phyloP scores from a whole-genome alignment of 2,888 invertebrate genomes.

The Bembecia ichneumoniformis region DNA sequence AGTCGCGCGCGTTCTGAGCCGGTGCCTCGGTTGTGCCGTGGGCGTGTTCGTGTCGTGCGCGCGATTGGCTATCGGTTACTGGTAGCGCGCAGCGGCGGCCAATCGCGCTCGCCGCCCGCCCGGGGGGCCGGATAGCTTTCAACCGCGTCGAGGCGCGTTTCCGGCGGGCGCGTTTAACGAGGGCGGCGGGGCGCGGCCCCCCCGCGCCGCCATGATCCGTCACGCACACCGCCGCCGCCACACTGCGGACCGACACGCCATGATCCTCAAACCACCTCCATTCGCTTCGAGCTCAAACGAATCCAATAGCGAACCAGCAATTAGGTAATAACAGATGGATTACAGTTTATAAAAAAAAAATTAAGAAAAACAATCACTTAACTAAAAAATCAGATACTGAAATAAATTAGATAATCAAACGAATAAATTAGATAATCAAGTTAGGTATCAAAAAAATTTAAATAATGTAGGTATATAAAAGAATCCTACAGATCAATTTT shows the following conservation, averaged over 20 bases:
- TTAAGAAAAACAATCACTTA: no score
- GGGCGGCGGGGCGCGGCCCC: conserved; percentile 58
- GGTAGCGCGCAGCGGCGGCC: conserved; percentile 48
- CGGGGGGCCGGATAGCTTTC: conserved; percentile 63
- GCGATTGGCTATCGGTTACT: conserved; percentile 65
- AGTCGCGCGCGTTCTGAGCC: conserved; percentile 55
- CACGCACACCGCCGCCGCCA: conserved; percentile 53
- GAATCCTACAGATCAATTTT: no score
- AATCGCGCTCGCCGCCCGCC: conserved; percentile 49
- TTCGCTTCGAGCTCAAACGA: conserved; percentile 43
- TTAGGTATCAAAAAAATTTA: no score
- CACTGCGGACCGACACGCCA: conserved; percentile 19
- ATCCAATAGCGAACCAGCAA: conserved; percentile 66
- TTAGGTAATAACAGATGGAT: conserved; percentile 37
- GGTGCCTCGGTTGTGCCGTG: conserved; percentile 12
- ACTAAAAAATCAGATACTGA: no score
- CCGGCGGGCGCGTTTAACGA: conserved; percentile 67
- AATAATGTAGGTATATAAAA: no score
- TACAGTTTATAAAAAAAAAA: no score
- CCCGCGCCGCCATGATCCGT: conserved; percentile 70
- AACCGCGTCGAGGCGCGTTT: conserved; percentile 58
- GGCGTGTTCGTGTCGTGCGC: conserved; percentile 30
- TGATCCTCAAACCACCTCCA: conserved; percentile 12
- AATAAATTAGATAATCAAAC: no score
- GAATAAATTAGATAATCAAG: no score